Percentiles rank a stretch among this genome's conserved stretches.
Conservation (phyloP, 2,113 vertebrate species). For the Spea multiplicata region DNA sequence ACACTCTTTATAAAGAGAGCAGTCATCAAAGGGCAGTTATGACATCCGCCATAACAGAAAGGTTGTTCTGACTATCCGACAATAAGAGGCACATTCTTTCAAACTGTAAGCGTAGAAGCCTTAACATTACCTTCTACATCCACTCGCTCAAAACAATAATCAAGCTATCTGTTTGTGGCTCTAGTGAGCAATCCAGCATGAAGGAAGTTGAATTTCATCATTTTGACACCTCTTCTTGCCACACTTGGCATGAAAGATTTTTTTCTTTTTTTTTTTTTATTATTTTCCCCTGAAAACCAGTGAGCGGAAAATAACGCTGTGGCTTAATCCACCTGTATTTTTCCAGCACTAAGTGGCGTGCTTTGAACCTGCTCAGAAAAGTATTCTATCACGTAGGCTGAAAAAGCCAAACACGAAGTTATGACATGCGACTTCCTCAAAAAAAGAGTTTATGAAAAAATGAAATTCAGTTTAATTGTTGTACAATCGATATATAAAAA, state of each 20-base stretch:
- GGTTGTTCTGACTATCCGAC: not conserved
- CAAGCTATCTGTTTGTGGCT: not conserved
- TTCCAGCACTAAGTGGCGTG: slow-evolving; percentile 15
- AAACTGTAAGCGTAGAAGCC: rapidly evolving
- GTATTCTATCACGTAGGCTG: not conserved
- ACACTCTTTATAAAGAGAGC: not conserved
- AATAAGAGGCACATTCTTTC: not conserved
- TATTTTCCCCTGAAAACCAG: slow-evolving; percentile 25
- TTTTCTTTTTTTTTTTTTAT: not conserved
- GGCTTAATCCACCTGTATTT: slow-evolving; percentile 34
- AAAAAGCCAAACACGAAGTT: not conserved
- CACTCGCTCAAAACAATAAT: not conserved
- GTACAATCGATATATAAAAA: no score
- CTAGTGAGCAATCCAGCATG: slow-evolving; percentile 8
- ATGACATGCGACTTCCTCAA: not conserved
- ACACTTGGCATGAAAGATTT: slow-evolving; percentile 27
- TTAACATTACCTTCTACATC: not conserved
- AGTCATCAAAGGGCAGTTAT: rapidly evolving
- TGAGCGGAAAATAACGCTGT: slow-evolving; percentile 37
- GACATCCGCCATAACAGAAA: slow-evolving; percentile 23
- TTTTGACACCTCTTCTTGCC: slow-evolving; percentile 7
- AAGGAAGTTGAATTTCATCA: slow-evolving; percentile 18
- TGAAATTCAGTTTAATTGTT: no score
- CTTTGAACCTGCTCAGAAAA: slow-evolving; percentile 12
- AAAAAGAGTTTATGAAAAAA: not conserved